Percentiles rank a stretch among this genome's conserved stretches.
phyloP scores from a whole-genome alignment of 2,797 vertebrate genomes.

The Manis javanica region DNA sequence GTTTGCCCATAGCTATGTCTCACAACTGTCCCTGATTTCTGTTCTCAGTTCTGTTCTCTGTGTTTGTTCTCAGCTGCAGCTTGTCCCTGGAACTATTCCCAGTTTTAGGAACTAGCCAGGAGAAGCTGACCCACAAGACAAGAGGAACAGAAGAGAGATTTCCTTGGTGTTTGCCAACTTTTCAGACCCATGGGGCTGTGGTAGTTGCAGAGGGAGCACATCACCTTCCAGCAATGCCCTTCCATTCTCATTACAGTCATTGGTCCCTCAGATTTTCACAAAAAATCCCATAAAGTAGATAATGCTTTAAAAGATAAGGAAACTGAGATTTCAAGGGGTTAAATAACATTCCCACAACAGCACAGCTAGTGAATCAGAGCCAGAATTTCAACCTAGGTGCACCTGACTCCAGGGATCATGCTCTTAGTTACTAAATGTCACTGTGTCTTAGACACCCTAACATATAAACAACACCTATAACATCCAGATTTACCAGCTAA shows the following conservation, averaged over 20 bases:
- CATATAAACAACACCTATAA: neutral
- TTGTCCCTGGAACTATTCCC: constrained; percentile 77
- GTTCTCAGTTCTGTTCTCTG: constrained; percentile 68
- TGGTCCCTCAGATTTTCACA: neutral
- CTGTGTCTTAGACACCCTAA: neutral
- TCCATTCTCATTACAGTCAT: neutral
- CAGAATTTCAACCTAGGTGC: neutral
- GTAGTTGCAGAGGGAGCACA: neutral
- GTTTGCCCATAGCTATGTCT: constrained; percentile 75
- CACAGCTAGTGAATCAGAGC: neutral
- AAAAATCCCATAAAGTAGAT: neutral
- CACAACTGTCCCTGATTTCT: constrained; percentile 71
- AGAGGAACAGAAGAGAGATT: constrained; percentile 12
- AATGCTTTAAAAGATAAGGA: neutral
- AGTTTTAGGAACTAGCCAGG: constrained; percentile 62
- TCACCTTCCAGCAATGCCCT: neutral
- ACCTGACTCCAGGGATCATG: neutral
- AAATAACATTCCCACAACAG: neutral
- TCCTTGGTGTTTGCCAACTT: neutral
- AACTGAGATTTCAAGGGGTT: neutral
- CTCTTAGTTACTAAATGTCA: neutral
- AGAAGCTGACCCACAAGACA: constrained; percentile 51
- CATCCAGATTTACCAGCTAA: neutral
- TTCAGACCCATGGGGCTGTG: no score
- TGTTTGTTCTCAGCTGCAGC: constrained; percentile 77